Evolutionary conservation across 2,888 invertebrate genomes (phyloP), one percentile per base, ranked within the genome.

Genomic region (Philaethria dido): DNA sequence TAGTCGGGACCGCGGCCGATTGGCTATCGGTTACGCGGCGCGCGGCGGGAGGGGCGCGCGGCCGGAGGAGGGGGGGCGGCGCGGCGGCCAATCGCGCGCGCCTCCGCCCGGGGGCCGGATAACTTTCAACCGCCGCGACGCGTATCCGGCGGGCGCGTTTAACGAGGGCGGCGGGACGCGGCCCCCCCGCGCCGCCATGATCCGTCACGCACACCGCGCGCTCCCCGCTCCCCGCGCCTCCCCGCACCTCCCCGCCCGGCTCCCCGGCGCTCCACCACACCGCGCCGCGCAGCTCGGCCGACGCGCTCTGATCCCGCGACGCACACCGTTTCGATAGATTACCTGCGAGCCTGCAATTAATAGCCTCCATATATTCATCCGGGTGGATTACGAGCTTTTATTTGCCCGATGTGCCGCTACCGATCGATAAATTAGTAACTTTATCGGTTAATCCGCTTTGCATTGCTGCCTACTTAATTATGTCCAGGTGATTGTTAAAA

Each of bases 331-430:
- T 88, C 87, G 84, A 88, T 88, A 89, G 86, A 88, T 88, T 87
- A 86, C 89, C 87, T 83, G 84, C 85, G 87, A 89, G 87, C 91
- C 86, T 88, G 87, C 90, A 89, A 91, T 91, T 90, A 91, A 89
- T 89, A 89, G 85, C 89, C 88, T 85, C 84, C 87, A 86, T 83
- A 81, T 83, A 85, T 82, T 84, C 85, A 87, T 85, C 88, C 87
- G 87, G 85, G 84, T 87, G 81, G 81, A 85, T 89, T 89, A 87
- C 88, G 86, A 80, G 83, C 85, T 79, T 81, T 82, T 84, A 82
- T 84, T 86, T 86, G 86, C 81, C 76, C 83, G 80, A 76, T 80
- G 78, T 77, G 78, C 69, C 70, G 75, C 72, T 72, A 71, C 74
- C 75, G 78, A 75, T 79, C 82, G 79, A 80, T 81, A 78, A 78